phyloP scores from a whole-genome alignment of 2,888 invertebrate species.

The Apodemia mormo region DNA sequence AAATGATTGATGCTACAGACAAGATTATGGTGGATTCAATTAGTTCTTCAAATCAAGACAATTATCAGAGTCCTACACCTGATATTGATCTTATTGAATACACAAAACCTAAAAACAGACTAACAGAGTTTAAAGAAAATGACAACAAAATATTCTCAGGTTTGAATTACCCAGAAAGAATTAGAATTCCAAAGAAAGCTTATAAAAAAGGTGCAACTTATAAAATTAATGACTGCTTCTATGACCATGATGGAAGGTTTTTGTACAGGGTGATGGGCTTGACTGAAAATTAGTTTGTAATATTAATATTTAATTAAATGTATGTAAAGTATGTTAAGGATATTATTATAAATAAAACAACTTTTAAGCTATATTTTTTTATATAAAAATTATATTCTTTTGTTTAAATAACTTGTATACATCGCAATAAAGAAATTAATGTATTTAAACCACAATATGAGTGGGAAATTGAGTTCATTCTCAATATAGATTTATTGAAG shows the following conservation, averaged over 20 bases:
- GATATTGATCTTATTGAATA: slow-evolving; percentile 50
- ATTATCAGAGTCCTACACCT: slow-evolving; percentile 40
- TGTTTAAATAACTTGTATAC: slow-evolving; percentile 29
- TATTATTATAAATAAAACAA: slow-evolving; percentile 57
- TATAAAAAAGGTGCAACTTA: slow-evolving; percentile 85
- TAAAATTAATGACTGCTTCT: slow-evolving; percentile 89
- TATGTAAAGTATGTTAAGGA: background rate
- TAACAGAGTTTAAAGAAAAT: slow-evolving; percentile 49
- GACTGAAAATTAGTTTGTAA: slow-evolving; percentile 48
- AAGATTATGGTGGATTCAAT: slow-evolving; percentile 57
- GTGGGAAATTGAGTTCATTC: background rate
- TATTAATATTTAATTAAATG: slow-evolving; percentile 8
- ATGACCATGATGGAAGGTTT: slow-evolving; percentile 90
- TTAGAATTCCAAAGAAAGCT: slow-evolving; percentile 86
- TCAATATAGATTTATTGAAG: background rate
- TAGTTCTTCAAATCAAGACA: slow-evolving; percentile 33
- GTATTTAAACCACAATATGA: slow-evolving; percentile 5
- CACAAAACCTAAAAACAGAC: slow-evolving; percentile 39
- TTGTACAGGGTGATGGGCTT: slow-evolving; percentile 90
- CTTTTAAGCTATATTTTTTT: slow-evolving; percentile 67
- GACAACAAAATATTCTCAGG: slow-evolving; percentile 44
- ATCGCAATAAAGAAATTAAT: background rate
- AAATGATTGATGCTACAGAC: slow-evolving; percentile 56
- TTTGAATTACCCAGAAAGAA: slow-evolving; percentile 80
- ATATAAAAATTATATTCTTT: slow-evolving; percentile 76